Percentiles rank a stretch among this genome's conserved stretches.
Evolutionary conservation across 2,888 invertebrate species (phyloP).

Genomic region (Alloplasta piceator): DNA sequence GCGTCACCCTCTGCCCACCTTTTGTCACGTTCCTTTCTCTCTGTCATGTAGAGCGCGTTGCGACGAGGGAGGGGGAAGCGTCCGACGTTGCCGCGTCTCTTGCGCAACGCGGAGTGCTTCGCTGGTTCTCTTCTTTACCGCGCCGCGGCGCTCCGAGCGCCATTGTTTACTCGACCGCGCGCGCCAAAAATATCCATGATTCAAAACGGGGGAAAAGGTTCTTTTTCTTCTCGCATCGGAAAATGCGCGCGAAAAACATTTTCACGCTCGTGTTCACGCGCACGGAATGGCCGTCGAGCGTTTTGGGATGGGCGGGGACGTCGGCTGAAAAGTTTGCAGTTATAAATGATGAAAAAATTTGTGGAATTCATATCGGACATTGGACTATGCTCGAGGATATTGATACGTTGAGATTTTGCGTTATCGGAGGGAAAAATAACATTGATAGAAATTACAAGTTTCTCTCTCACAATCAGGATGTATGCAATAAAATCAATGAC

Average conservation of each 20-base stretch:
- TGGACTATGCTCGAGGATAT: no score
- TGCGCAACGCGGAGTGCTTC: background rate
- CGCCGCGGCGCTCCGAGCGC: constrained; percentile 54
- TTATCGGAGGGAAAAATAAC: constrained; percentile 2
- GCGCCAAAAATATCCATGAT: constrained; percentile 66
- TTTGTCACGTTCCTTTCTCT: constrained; percentile 82
- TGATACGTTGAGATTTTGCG: no score
- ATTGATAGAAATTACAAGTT: constrained; percentile 52
- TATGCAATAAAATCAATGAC: background rate
- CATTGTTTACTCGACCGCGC: constrained; percentile 71
- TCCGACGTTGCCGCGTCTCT: constrained; percentile 76
- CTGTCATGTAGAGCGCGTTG: constrained; percentile 81
- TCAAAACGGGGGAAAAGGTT: background rate
- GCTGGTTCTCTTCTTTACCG: constrained; percentile 13
- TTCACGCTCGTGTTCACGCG: no score
- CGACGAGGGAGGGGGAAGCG: constrained; percentile 51
- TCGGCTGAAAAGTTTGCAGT: no score
- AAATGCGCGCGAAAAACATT: no score
- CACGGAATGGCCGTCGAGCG: no score
- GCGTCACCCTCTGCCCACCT: constrained; percentile 82
- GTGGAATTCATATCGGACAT: no score
- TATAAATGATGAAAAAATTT: no score
- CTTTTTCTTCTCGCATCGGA: background rate
- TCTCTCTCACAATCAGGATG: constrained; percentile 46
- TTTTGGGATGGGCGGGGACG: no score